Evolutionary conservation across 2,888 invertebrate species (phyloP).

Genomic region (Stenchaetothrips biformis): DNA sequence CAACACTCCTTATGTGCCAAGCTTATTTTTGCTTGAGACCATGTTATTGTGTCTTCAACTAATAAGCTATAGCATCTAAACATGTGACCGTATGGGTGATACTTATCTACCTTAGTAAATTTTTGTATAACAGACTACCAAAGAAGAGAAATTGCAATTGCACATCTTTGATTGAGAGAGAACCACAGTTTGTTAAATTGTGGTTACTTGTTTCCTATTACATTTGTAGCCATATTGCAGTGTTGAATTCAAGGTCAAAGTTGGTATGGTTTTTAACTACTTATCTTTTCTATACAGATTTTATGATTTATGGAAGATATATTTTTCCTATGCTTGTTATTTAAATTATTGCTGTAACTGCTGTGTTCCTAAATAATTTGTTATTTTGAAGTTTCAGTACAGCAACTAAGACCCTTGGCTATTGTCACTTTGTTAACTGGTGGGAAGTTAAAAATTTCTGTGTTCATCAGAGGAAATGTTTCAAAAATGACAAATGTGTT

Average conservation of each 20-base stretch:
- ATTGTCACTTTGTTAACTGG: not conserved
- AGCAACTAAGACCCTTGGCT: not conserved
- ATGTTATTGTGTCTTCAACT: not conserved
- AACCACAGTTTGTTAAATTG: not conserved
- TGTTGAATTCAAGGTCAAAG: conserved; percentile 10
- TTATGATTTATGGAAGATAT: conserved; percentile 11
- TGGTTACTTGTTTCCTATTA: conserved; percentile 21
- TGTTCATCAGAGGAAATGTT: conserved; percentile 1
- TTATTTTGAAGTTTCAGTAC: not conserved
- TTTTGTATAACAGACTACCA: conserved; percentile 5
- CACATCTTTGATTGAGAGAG: not conserved
- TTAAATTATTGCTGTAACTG: not conserved
- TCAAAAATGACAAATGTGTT: conserved; percentile 5
- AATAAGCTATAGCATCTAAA: not conserved
- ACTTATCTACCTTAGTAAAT: not conserved
- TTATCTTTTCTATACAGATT: conserved; percentile 24
- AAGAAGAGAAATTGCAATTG: not conserved
- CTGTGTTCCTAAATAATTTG: conserved; percentile 15
- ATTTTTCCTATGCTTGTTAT: conserved; percentile 19
- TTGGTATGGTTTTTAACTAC: conserved; percentile 21
- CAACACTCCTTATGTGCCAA: not conserved
- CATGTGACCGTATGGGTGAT: not conserved
- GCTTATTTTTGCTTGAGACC: not conserved
- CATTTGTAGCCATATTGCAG: conserved; percentile 4
- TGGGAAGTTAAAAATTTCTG: not conserved